Evolutionary conservation across 1,140 invertebrate species (phyloP).

Genomic region (Dendrolimus punctatus): DNA sequence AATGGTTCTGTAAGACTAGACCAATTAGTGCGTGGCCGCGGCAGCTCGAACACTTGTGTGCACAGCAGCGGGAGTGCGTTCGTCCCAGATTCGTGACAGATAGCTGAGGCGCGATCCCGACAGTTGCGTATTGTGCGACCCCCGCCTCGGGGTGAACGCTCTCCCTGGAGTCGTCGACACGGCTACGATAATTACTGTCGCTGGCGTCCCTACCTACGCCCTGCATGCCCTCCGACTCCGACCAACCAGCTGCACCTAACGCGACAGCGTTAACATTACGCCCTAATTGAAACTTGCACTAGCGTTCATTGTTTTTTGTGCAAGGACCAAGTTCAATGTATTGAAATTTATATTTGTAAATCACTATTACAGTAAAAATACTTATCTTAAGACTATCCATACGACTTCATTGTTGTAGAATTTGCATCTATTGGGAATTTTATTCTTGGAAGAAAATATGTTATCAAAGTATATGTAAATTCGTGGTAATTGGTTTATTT

Average conservation of each 20-base stretch:
- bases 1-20: background rate
- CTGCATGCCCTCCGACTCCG: constrained; percentile 26
- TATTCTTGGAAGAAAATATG: too few relatives aligned
- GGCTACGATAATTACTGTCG: constrained; percentile 58
- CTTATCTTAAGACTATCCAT: too few relatives aligned
- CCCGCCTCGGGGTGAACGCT: constrained; percentile 55
- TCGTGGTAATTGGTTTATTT: too few relatives aligned
- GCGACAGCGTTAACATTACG: background rate
- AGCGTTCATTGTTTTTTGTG: too few relatives aligned
- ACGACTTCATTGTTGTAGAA: too few relatives aligned
- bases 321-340: too few relatives aligned
- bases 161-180: constrained; percentile 54
- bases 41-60: constrained; percentile 2
- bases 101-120: constrained; percentile 27
- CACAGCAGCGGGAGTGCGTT: constrained; percentile 18
- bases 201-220: constrained; percentile 37
- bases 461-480: too few relatives aligned
- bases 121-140: constrained; percentile 47
- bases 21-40: background rate
- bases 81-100: constrained; percentile 29
- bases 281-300: constrained; percentile 6
- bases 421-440: too few relatives aligned
- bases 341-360: too few relatives aligned
- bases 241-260: constrained; percentile 15
- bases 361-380: too few relatives aligned